Evolutionary conservation across 2,888 invertebrate species (phyloP).

Genomic region (Anoplius nigerrimus): DNA sequence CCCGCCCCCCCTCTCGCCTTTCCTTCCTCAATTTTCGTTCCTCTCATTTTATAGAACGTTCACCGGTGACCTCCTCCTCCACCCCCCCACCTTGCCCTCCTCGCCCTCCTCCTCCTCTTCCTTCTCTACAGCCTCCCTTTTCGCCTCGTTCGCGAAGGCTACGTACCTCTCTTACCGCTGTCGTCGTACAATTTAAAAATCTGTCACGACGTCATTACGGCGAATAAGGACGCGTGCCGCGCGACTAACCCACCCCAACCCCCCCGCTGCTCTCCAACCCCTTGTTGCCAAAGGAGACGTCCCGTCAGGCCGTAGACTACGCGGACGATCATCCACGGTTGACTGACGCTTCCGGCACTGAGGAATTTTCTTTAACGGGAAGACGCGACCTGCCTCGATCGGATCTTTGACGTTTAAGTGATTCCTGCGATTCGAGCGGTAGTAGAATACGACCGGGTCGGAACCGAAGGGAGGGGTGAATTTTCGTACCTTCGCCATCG

Average conservation of each 20-base stretch:
- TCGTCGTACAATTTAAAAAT: conserved; percentile 41
- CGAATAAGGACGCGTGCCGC: conserved; percentile 12
- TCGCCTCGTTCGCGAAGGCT: not conserved
- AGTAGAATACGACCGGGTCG: too few relatives aligned
- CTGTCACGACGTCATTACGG: conserved; percentile 26
- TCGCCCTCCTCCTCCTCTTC: conserved; percentile 21
- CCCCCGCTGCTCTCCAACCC: too few relatives aligned
- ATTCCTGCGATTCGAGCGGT: too few relatives aligned
- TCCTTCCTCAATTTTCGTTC: not conserved
- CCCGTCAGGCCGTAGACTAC: not conserved
- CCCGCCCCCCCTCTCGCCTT: not conserved
- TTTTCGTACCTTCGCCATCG: too few relatives aligned
- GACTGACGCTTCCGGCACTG: not conserved
- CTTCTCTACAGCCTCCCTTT: conserved; percentile 18
- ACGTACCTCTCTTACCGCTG: not conserved
- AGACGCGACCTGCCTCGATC: not conserved
- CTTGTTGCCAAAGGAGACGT: too few relatives aligned
- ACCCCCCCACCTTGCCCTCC: not conserved
- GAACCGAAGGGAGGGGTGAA: too few relatives aligned
- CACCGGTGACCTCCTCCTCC: not conserved
- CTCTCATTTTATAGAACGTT: conserved; percentile 7
- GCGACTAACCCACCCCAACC: too few relatives aligned
- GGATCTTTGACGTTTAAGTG: too few relatives aligned
- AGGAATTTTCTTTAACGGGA: not conserved
- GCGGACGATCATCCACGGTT: not conserved